Base-by-base conservation (phyloP, 2,888 invertebrate genomes). In the Drosophila silvestris region DNA sequence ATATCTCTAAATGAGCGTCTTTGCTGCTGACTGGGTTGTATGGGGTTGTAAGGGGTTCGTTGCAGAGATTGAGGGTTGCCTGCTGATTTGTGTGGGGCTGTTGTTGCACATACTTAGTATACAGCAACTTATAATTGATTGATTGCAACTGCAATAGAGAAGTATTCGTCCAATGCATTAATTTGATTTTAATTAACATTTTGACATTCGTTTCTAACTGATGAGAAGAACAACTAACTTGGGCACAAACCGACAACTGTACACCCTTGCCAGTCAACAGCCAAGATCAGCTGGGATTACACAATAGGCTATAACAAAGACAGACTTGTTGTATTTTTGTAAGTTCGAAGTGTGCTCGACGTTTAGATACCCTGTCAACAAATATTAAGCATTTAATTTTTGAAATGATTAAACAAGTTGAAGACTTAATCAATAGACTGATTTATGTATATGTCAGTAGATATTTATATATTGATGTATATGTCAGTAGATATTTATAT, bases 1-100 rank as follows among this genome's bases (percentile, higher is more conserved):
- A 32, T 44, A 33, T 39, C 33, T 14, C 47, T 32, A 32, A 56
- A 68, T 51, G 47, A 47, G 47, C 22, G 9, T 7, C 14, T 47
- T 16, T 16, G 47, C 26, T 47, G 26, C 14, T 16, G 35, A 14
- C 1, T 16, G 26, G 16, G 19, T 51, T 47, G 26, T 19, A 7
- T 50, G 51, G 19, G 16, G 33, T 4, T 28, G 26, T 19, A 26
- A 9, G 47, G 26, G 12, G 37, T 12, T 28, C 6, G 6, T 28
- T 28, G 19, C 1, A 5, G 12, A 6, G 12, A 12, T 26, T 28
- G 54, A 10, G 57, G 3, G 39, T 30, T 28, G 51, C 19, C 47
- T 22, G 28, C 10, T 19, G 10, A 28, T 28, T 51, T 10, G 19
- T 12, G 7, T 47, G 16, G 16, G 16, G 22, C 22, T 47, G n/a